phyloP scores from a whole-genome alignment of 2,113 vertebrate genomes.

The Gambusia holbrooki region DNA sequence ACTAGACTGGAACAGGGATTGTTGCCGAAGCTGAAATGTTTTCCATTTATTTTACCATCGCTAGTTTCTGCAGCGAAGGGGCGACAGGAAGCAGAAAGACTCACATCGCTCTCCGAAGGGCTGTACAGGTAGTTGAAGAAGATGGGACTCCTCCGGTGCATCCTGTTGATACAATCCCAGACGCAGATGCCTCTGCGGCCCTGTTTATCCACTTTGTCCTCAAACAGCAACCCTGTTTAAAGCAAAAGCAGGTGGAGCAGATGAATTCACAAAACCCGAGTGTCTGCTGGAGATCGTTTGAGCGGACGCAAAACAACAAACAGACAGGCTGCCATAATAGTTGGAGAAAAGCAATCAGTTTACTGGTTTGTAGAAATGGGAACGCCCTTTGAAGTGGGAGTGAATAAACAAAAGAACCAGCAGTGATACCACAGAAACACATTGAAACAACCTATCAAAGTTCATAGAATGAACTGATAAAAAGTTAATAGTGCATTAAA shows the following conservation, averaged over 20 bases:
- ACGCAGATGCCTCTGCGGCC: constrained; percentile 92
- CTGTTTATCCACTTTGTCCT: constrained; percentile 96
- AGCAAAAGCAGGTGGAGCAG: constrained; percentile 42
- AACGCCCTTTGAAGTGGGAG: too few relatives aligned
- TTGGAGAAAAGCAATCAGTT: background rate
- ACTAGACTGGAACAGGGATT: too few relatives aligned
- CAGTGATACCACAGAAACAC: background rate
- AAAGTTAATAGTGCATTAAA: background rate
- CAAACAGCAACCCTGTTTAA: constrained; percentile 89
- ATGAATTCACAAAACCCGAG: background rate
- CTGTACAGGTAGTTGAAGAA: constrained; percentile 97
- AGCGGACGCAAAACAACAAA: background rate
- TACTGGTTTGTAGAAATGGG: too few relatives aligned
- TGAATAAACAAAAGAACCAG: background rate
- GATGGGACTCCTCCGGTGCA: constrained; percentile 90
- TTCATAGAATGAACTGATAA: background rate
- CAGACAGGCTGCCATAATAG: background rate
- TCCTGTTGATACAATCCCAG: constrained; percentile 95
- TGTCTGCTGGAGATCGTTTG: too few relatives aligned
- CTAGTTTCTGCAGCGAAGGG: background rate
- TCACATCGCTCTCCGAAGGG: constrained; percentile 85
- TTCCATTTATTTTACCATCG: too few relatives aligned
- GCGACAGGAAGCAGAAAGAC: background rate
- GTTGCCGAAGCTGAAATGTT: too few relatives aligned
- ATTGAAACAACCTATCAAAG: background rate